Conservation (phyloP, 2,113 vertebrate species). For the Chaetura pelagica region DNA sequence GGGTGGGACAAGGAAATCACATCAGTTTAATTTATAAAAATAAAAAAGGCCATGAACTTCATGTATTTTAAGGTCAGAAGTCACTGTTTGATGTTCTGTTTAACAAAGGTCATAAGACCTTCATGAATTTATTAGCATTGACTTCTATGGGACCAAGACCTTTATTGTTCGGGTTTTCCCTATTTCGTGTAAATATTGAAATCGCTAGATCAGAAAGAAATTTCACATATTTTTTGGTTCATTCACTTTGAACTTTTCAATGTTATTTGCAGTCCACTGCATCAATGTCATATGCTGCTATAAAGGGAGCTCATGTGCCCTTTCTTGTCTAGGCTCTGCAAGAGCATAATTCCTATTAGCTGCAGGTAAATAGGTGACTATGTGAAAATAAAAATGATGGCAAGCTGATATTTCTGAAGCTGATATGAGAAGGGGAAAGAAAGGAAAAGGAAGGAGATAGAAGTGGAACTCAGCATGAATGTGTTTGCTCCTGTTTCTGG, state of each 20-base stretch:
- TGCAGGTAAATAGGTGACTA: background rate
- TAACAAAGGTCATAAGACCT: background rate
- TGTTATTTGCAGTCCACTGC: background rate
- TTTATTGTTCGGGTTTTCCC: background rate
- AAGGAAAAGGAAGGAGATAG: background rate
- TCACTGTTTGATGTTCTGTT: background rate
- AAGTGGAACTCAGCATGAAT: background rate
- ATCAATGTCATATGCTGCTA: background rate
- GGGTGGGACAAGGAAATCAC: background rate
- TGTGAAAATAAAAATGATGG: background rate
- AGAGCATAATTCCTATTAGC: background rate
- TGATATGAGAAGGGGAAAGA: background rate
- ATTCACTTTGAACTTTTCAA: constrained; percentile 22
- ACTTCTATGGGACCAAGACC: background rate
- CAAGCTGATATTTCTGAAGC: background rate
- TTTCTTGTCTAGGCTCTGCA: background rate
- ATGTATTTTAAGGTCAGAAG: constrained; percentile 19
- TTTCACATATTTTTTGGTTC: constrained; percentile 35
- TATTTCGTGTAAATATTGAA: background rate
- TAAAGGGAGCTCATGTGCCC: background rate
- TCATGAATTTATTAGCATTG: constrained; percentile 19
- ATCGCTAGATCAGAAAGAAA: constrained; percentile 27
- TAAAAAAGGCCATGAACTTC: background rate
- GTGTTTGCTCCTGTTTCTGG: background rate
- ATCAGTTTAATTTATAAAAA: background rate